Conservation (phyloP, 2,888 invertebrate species). For the Catocala fraxini region DNA sequence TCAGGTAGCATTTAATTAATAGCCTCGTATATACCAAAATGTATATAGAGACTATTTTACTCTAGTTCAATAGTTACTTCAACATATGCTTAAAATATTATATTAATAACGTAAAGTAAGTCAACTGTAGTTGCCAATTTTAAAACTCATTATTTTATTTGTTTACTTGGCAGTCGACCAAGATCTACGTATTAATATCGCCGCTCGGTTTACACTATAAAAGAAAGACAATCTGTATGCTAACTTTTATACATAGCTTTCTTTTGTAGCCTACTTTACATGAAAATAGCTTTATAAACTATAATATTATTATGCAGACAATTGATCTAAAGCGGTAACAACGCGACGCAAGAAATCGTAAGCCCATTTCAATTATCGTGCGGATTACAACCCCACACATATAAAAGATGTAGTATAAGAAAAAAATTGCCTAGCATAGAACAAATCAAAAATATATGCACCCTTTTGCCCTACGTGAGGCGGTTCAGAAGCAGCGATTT, state of each 20-base stretch:
- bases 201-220: constrained; percentile 35
- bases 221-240: constrained; percentile 40
- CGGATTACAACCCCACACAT: constrained; percentile 51
- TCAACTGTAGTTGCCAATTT: constrained; percentile 48
- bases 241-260: constrained; percentile 34
- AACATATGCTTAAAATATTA: neutral
- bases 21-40: too few relatives aligned
- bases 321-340: constrained; percentile 18
- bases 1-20: too few relatives aligned
- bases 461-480: constrained; percentile 84
- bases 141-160: constrained; percentile 44
- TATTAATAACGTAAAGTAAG: constrained; percentile 25
- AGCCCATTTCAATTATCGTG: constrained; percentile 44
- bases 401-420: constrained; percentile 68
- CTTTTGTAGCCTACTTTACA: constrained; percentile 14
- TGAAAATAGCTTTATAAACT: neutral
- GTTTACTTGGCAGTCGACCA: constrained; percentile 41
- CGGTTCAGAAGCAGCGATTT: constrained; percentile 78
- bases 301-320: neutral
- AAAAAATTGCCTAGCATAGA: constrained; percentile 81
- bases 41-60: too few relatives aligned
- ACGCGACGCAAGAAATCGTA: constrained; percentile 25
- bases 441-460: constrained; percentile 88
- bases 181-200: constrained; percentile 29
- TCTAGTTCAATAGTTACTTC: too few relatives aligned